Evolutionary conservation across 2,797 vertebrate species (phyloP).

Genomic region (Danio choprae): DNA sequence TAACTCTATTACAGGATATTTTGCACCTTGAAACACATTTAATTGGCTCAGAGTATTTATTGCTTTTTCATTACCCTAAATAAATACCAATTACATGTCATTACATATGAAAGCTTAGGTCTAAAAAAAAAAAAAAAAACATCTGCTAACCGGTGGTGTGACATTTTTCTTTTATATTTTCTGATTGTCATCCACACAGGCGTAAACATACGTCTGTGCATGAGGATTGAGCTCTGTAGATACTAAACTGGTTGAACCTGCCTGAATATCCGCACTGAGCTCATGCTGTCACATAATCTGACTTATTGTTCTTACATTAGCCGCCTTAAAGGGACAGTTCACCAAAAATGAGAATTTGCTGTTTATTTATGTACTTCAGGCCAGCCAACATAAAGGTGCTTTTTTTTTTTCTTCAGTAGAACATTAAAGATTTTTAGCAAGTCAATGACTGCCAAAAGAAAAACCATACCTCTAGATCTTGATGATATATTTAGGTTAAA

Average conservation of each 20-base stretch:
- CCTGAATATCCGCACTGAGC: background rate
- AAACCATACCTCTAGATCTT: no score
- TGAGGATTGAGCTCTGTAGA: background rate
- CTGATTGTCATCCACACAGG: constrained; percentile 20
- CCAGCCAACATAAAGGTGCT: no score
- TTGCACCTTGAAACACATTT: constrained; percentile 1
- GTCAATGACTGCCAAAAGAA: no score
- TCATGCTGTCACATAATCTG: constrained; percentile 7
- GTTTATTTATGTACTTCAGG: no score
- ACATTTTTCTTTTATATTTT: background rate
- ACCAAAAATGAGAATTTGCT: background rate
- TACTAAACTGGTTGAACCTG: constrained; percentile 27
- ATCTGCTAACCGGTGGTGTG: background rate
- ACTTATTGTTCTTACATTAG: constrained; percentile 9
- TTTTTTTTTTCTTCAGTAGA: no score
- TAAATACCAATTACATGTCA: background rate
- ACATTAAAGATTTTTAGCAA: no score
- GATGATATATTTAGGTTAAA: no score
- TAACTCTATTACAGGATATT: background rate
- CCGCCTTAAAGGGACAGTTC: background rate
- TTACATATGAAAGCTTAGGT: background rate
- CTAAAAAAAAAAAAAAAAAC: background rate
- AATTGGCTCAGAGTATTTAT: background rate
- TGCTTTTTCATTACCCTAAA: background rate
- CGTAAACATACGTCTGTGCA: background rate